These are phyloP conservation scores for Vandiemenella viatica DNA, from an alignment of 2,888 invertebrate genomes.

Conservation along the genomic window DNA sequence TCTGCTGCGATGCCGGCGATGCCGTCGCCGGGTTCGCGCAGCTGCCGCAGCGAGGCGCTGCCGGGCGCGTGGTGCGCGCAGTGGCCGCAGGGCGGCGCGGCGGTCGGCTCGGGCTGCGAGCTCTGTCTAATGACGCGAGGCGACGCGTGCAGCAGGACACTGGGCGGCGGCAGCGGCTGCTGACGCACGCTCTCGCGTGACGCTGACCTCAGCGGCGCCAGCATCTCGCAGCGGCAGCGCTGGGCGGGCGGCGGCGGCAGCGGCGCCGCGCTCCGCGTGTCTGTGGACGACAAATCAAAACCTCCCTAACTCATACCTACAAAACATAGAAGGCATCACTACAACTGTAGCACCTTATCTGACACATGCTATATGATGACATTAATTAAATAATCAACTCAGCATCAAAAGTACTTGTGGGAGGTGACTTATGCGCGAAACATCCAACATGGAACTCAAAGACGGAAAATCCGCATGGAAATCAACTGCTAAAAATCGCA, in stretches of 20 bases:
- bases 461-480: too few relatives aligned
- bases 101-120: constrained; percentile 65
- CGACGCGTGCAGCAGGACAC: constrained; percentile 46
- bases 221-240: constrained; percentile 48
- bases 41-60: constrained; percentile 73
- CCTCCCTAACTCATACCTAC: too few relatives aligned
- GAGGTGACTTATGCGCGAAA: too few relatives aligned
- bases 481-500: too few relatives aligned
- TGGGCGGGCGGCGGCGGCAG: constrained; percentile 19
- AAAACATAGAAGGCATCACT: too few relatives aligned
- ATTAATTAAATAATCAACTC: too few relatives aligned
- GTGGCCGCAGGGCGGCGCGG: constrained; percentile 40
- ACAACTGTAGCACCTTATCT: too few relatives aligned
- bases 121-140: constrained; percentile 75
- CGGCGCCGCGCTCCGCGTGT: constrained; percentile 32
- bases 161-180: constrained; percentile 6
- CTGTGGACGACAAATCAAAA: too few relatives aligned
- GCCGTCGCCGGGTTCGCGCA: constrained; percentile 68
- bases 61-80: constrained; percentile 43
- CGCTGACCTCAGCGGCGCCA: constrained; percentile 59
- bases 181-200: constrained; percentile 70
- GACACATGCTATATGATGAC: too few relatives aligned
- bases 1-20: constrained; percentile 93
- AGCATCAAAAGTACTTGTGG: too few relatives aligned
- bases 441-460: too few relatives aligned